Evolutionary conservation across 2,797 vertebrate genomes (phyloP).

Genomic region (Anguilla obscura): DNA sequence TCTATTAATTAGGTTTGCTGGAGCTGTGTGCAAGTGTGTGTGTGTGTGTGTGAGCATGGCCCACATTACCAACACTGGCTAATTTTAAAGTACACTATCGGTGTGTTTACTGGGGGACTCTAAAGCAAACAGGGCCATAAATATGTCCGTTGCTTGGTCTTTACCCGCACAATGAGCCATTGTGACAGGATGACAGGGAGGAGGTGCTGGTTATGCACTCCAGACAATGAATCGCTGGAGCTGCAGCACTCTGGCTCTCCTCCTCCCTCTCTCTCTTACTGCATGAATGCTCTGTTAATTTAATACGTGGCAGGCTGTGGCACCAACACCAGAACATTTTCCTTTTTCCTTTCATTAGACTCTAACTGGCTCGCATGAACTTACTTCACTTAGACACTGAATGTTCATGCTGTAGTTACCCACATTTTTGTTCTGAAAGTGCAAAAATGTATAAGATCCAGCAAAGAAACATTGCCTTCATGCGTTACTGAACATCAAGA

Average conservation of each 20-base stretch:
- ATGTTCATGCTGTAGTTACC: not conserved
- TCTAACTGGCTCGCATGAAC: not conserved
- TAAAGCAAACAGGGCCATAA: slow-evolving; percentile 23
- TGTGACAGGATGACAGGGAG: not conserved
- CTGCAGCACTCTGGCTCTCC: not conserved
- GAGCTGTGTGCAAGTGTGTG: slow-evolving; percentile 14
- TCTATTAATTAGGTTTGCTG: slow-evolving; percentile 19
- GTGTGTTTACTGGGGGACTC: slow-evolving; percentile 13
- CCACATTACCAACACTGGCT: slow-evolving; percentile 16
- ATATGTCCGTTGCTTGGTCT: not conserved
- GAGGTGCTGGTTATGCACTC: not conserved
- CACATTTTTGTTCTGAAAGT: not conserved
- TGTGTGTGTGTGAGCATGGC: not conserved
- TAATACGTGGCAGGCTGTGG: not conserved
- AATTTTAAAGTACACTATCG: not conserved
- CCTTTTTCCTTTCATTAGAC: not conserved
- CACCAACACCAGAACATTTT: not conserved
- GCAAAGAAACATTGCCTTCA: not conserved
- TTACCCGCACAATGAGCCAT: not conserved
- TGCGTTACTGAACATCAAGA: not conserved
- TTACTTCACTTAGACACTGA: not conserved
- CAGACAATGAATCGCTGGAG: not conserved
- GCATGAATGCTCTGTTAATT: not conserved
- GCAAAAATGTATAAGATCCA: not conserved
- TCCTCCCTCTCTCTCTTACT: not conserved